These are phyloP conservation scores for Ceryle rudis DNA, from an alignment of 2,797 vertebrate genomes.

Conservation along the genomic window DNA sequence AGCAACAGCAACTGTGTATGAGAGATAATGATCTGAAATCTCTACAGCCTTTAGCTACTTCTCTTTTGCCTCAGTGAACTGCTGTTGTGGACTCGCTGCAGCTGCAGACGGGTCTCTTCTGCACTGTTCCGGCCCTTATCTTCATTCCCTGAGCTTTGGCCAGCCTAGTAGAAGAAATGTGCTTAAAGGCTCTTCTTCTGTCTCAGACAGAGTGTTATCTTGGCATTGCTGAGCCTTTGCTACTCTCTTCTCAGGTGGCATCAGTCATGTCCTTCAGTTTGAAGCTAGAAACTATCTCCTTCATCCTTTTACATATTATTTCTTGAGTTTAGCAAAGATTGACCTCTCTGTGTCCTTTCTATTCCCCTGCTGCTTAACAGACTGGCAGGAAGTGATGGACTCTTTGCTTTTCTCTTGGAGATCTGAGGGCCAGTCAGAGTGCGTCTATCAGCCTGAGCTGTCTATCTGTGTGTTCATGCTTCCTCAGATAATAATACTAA, in stretches of 20 bases:
- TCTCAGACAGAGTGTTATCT: constrained; percentile 24
- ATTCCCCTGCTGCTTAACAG: constrained; percentile 58
- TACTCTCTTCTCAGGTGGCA: constrained; percentile 31
- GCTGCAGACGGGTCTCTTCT: not conserved
- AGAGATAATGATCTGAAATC: constrained; percentile 43
- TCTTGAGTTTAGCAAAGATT: constrained; percentile 35
- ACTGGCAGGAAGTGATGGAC: constrained; percentile 28
- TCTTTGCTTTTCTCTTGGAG: constrained; percentile 38
- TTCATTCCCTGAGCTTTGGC: constrained; percentile 17
- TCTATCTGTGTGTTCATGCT: not conserved
- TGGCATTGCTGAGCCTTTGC: constrained; percentile 30
- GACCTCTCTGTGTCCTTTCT: constrained; percentile 46
- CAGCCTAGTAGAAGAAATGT: constrained; percentile 39
- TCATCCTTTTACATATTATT: constrained; percentile 50
- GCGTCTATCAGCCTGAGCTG: constrained; percentile 23
- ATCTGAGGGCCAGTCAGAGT: not conserved
- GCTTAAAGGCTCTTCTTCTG: constrained; percentile 23
- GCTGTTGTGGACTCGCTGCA: not conserved
- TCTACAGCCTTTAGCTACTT: not conserved
- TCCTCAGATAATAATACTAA: not conserved
- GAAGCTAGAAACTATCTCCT: constrained; percentile 45
- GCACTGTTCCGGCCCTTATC: constrained; percentile 17
- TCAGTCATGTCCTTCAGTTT: constrained; percentile 28
- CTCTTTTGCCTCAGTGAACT: constrained; percentile 10
- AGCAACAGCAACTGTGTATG: not conserved